phyloP scores from a whole-genome alignment of 2,888 invertebrate species.

The Chloroclysta siterata region DNA sequence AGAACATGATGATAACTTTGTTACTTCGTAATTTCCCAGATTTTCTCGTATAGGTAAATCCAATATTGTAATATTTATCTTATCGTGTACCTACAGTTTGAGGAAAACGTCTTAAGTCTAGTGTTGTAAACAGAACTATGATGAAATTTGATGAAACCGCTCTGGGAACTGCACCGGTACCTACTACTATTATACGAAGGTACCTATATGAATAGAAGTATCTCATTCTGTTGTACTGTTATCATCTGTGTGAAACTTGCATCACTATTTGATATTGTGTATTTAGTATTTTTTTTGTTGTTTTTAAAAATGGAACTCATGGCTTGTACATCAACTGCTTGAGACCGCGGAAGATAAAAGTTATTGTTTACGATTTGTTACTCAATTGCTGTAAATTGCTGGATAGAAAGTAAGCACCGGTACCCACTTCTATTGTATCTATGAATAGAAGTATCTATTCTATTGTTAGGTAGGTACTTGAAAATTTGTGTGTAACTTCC shows the following conservation, averaged over 20 bases:
- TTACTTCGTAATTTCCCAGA: neutral
- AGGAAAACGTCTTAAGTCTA: constrained; percentile 5
- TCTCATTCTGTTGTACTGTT: neutral
- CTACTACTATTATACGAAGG: constrained; percentile 3
- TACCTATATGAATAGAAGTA: too few relatives aligned
- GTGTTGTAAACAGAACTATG: constrained; percentile 19
- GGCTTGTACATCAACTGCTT: neutral
- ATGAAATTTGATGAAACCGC: constrained; percentile 37
- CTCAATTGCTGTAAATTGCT: too few relatives aligned
- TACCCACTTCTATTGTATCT: too few relatives aligned
- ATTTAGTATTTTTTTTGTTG: neutral
- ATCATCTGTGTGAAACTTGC: neutral
- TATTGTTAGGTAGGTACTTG: too few relatives aligned
- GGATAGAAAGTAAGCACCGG: too few relatives aligned
- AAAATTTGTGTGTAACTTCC: too few relatives aligned
- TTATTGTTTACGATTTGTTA: too few relatives aligned
- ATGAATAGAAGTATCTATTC: too few relatives aligned
- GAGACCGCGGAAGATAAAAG: neutral
- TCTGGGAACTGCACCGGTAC: constrained; percentile 11
- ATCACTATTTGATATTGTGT: neutral
- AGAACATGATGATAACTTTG: too few relatives aligned
- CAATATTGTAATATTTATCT: constrained; percentile 10
- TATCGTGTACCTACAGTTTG: neutral
- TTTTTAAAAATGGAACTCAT: neutral
- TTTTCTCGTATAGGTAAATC: neutral